phyloP scores from a whole-genome alignment of 1,140 invertebrate genomes.

The Liolophura sinensis region DNA sequence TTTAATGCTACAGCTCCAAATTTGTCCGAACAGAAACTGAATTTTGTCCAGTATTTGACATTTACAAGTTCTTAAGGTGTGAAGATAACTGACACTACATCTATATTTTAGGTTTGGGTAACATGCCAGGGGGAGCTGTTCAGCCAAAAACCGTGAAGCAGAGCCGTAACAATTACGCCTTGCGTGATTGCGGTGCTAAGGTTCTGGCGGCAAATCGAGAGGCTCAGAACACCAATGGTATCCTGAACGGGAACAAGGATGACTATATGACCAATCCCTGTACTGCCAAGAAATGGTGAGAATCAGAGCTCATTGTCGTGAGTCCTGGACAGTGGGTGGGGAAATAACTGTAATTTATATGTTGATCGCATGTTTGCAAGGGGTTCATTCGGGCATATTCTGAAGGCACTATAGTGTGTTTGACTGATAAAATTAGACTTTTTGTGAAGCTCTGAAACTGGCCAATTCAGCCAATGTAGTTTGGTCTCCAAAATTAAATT shows the following conservation, averaged over 20 bases:
- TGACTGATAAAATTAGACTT: too few relatives aligned
- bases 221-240: conserved; percentile 75
- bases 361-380: not conserved
- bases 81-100: not conserved
- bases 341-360: not conserved
- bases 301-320: conserved; percentile 63
- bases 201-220: conserved; percentile 90
- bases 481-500: too few relatives aligned
- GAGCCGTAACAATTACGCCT: conserved; percentile 68
- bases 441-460: too few relatives aligned
- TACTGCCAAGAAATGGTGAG: conserved; percentile 65
- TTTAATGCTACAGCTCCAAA: not conserved
- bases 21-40: not conserved
- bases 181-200: conserved; percentile 96
- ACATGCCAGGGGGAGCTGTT: not conserved
- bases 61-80: not conserved
- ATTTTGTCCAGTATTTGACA: not conserved
- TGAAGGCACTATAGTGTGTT: too few relatives aligned
- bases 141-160: conserved; percentile 60
- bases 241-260: conserved; percentile 86
- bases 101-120: not conserved
- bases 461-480: too few relatives aligned
- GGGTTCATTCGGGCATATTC: too few relatives aligned
- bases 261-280: conserved; percentile 99
- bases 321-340: not conserved